Percentiles rank a stretch among this genome's conserved stretches.
Evolutionary conservation across 1,140 invertebrate species (phyloP).

Genomic region (Lasioglossum albipes): DNA sequence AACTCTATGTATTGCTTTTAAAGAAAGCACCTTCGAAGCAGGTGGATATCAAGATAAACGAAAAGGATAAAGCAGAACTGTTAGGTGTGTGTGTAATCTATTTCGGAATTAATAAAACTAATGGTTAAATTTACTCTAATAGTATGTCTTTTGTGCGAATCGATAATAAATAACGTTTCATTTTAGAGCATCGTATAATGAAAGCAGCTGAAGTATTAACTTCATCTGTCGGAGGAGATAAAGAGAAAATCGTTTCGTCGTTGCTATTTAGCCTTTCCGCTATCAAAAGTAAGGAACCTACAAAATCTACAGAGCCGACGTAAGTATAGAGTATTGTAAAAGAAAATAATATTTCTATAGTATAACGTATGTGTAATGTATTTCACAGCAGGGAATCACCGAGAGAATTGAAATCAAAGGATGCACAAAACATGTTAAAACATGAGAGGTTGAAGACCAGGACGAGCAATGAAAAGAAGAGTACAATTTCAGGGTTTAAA

Average conservation of each 20-base stretch:
- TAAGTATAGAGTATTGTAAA: slow-evolving; percentile 15
- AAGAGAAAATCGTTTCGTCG: slow-evolving; percentile 84
- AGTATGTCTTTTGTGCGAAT: neutral
- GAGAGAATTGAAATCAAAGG: neutral
- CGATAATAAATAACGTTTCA: slow-evolving; percentile 14
- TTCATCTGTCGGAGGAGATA: slow-evolving; percentile 83
- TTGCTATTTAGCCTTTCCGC: slow-evolving; percentile 13
- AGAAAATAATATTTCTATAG: slow-evolving; percentile 1
- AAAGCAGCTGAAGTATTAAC: slow-evolving; percentile 86
- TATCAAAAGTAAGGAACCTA: neutral
- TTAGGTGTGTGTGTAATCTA: slow-evolving; percentile 13
- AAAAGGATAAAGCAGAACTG: neutral
- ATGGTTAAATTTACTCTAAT: neutral
- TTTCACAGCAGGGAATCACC: neutral
- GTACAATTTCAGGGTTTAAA: neutral
- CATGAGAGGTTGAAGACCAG: neutral
- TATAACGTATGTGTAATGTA: neutral
- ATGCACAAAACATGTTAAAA: neutral
- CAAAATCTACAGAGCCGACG: neutral
- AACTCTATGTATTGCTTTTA: slow-evolving; percentile 22
- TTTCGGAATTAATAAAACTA: neutral
- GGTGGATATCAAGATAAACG: neutral
- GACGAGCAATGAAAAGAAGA: neutral
- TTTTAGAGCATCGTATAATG: slow-evolving; percentile 76
- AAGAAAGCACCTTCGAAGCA: slow-evolving; percentile 1